phyloP scores from a whole-genome alignment of 2,888 invertebrate species.

The Sesia apiformis region DNA sequence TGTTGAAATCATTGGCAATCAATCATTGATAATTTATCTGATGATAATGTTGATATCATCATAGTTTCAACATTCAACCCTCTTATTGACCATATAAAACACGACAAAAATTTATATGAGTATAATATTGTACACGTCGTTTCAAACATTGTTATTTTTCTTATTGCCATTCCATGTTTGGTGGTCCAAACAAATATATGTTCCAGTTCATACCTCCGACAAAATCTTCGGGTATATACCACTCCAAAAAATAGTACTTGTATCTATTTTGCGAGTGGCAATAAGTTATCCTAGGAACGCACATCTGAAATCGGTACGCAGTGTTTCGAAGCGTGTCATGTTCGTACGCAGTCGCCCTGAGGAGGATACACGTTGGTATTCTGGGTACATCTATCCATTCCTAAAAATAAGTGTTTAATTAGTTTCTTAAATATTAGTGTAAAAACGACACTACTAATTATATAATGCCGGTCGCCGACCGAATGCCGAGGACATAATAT shows the following conservation, averaged over 20 bases:
- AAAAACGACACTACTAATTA: no score
- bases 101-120: no score
- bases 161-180: constrained; percentile 18
- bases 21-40: no score
- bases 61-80: no score
- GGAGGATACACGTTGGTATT: constrained; percentile 43
- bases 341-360: constrained; percentile 25
- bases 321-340: constrained; percentile 19
- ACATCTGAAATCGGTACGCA: constrained; percentile 6
- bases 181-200: constrained; percentile 35
- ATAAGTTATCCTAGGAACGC: constrained; percentile 9
- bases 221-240: constrained; percentile 16
- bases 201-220: constrained; percentile 32
- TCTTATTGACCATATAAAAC: no score
- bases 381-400: constrained; percentile 36
- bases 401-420: constrained; percentile 20
- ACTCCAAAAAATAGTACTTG: constrained; percentile 8
- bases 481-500: no score
- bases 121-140: no score
- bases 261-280: constrained; percentile 22
- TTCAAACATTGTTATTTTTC: not conserved
- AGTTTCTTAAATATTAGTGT: not conserved
- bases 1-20: no score
- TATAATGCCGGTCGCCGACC: no score
- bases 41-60: no score